Evolutionary conservation across 2,113 vertebrate genomes (phyloP).

Genomic region (Sitta europaea): DNA sequence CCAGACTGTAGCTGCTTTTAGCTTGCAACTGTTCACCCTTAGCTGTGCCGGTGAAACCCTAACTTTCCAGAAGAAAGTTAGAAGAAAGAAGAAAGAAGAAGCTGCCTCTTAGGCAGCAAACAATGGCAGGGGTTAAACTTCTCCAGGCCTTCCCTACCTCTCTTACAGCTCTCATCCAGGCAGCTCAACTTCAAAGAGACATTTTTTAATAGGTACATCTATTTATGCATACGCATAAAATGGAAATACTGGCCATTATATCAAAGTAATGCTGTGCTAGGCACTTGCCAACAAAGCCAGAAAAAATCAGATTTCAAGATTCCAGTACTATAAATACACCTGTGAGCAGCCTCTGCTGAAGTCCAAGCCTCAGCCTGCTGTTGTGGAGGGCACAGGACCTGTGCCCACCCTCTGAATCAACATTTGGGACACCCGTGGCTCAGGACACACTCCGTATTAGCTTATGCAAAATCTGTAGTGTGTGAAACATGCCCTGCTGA

Average conservation of each 20-base stretch:
- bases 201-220: background rate
- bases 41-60: background rate
- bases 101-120: background rate
- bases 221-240: background rate
- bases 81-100: too few species aligned
- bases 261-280: background rate
- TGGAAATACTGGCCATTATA: background rate
- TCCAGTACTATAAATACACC: background rate
- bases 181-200: background rate
- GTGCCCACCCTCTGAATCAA: too few species aligned
- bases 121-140: background rate
- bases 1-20: conserved; percentile 10
- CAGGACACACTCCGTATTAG: rapidly evolving
- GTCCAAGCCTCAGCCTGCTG: rapidly evolving
- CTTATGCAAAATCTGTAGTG: background rate
- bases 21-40: conserved; percentile 11
- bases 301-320: background rate
- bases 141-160: background rate
- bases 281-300: background rate
- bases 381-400: background rate
- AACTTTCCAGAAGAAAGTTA: background rate
- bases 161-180: background rate
- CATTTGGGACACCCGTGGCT: background rate
- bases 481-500: background rate
- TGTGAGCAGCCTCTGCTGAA: rapidly evolving